Base-by-base conservation (phyloP, 1,140 invertebrate genomes). In the Drosophila auraria region DNA sequence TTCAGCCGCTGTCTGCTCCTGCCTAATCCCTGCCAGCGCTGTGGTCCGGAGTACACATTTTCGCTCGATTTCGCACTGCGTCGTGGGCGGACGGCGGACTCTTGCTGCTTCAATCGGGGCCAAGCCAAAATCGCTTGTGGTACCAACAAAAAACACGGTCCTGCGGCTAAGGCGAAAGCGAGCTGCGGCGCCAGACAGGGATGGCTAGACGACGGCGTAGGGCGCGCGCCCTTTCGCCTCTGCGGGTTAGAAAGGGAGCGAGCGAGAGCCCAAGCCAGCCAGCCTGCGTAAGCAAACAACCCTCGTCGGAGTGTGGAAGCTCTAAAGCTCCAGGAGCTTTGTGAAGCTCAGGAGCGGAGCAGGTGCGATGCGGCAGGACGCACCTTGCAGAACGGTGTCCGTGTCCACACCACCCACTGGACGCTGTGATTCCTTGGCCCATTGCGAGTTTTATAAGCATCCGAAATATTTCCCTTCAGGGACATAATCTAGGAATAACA, bases 71-170 rank as follows among this genome's bases (percentile, higher is more conserved):
- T 71, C 65, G 33, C 64, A 71, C 68, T 71, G 68, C 68, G 63
- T 56, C 50, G 30, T 40, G 68, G 59, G 57, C 23, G 42, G 54
- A 56, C 38, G 40, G 47, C 53, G 66, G 56, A 53, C 64, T 36
- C 50, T 36, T 40, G 64, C 63, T 68, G 45, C 38, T 73, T 72
- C 70, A 82, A 90, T 90, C 74, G 86, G 84, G 84, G 86, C 84
- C 86, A 89, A 89, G 84, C 73, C 74, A 73, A 89, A 90, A 68
- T 90, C 36, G 82, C 84, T 89, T 89, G 84, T 89, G 84, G 86
- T 90, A 90, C 86, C 71, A 90, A 71, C 74, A 69, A 75, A 69
- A 63, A 63, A 64, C 40, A 63, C 54, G 54, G 58, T 79, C 75
- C 75, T 71, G 75, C 63, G 49, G 73, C 47, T 56, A 47, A 36